Base-by-base conservation (phyloP, 2,797 vertebrate species). In the Acanthurus tractus region DNA sequence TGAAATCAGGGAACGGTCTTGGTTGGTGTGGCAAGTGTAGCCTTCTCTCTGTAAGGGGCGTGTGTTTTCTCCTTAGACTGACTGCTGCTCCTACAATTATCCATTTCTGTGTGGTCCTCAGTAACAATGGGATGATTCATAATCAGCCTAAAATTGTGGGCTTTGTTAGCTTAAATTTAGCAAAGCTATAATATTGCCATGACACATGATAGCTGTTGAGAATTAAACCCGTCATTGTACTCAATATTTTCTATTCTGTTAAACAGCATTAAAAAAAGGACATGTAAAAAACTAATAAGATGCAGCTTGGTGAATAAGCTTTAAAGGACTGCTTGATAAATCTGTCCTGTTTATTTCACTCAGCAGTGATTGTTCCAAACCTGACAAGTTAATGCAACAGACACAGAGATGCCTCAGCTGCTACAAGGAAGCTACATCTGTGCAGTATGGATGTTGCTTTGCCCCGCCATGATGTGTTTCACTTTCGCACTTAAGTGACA, bases 1-100 rank as follows among this genome's bases (percentile, higher is more conserved):
- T 88, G 79, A 91, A 92, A 93, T 90, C 84, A 85, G 11, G 58
- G 78, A 89, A 83, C 83, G 85, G 82, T 78, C 83, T 93, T 84
- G 82, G 74, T 45, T 70, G 72, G 55, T 80, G 76, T 76, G 46
- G 48, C 72, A 63, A 52, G 63, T 52, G 36, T 58, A 46, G 71
- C 67, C 45, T 82, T 50, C 70, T 36, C 78, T 80, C 55, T 87
- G 67, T 54, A 63, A 68, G 54, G 79, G 68, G 45, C 18, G 15
- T 79, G 67, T 76, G 59, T 82, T 73, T 81, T 81, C 63, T 63
- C 59, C 45, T 55, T 45, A 76, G 69, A 75, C 61, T 70, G 54
- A 84, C 54, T 58, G 63, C 79, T 34, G 36, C 65, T 42, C 81
- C 59, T 29, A 67, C 55, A 79, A 55, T 76, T 34, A 66, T 22